These are phyloP conservation scores for Lepus oiostolus DNA, from an alignment of 2,797 vertebrate genomes.

Conservation along the genomic window DNA sequence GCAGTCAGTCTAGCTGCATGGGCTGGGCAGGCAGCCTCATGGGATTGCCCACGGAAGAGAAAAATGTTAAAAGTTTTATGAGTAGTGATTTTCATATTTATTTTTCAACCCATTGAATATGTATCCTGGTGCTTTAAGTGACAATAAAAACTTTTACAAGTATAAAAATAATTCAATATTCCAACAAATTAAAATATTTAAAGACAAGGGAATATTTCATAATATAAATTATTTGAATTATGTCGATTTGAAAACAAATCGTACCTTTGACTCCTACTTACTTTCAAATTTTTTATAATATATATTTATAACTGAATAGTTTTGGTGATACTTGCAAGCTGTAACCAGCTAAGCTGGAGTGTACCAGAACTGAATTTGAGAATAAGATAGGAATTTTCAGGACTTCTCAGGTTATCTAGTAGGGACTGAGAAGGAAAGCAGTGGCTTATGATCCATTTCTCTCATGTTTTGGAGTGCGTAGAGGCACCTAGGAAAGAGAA, in stretches of 20 bases:
- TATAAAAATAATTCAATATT: background rate
- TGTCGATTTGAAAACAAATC: background rate
- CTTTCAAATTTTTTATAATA: no score
- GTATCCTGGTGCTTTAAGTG: background rate
- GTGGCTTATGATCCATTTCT: background rate
- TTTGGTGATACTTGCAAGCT: background rate
- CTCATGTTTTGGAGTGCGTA: background rate
- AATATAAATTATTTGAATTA: background rate
- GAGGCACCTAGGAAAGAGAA: background rate
- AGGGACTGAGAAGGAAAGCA: background rate
- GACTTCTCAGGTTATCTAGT: background rate
- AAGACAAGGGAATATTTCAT: background rate
- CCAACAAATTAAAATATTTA: background rate
- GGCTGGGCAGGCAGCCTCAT: no score
- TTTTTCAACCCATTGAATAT: background rate
- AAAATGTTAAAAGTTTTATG: background rate
- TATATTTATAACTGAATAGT: background rate
- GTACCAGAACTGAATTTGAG: background rate
- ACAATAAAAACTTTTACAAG: background rate
- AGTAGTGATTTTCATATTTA: background rate
- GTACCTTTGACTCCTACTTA: no score
- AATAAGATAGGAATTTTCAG: background rate
- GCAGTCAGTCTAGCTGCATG: no score
- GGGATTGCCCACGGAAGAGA: no score
- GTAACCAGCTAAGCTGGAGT: background rate